A percentile compares a stretch with the other conserved stretches of the same genome.
Evolutionary conservation across 2,113 vertebrate genomes (phyloP).

Genomic region (Rhabdomys dilectus): DNA sequence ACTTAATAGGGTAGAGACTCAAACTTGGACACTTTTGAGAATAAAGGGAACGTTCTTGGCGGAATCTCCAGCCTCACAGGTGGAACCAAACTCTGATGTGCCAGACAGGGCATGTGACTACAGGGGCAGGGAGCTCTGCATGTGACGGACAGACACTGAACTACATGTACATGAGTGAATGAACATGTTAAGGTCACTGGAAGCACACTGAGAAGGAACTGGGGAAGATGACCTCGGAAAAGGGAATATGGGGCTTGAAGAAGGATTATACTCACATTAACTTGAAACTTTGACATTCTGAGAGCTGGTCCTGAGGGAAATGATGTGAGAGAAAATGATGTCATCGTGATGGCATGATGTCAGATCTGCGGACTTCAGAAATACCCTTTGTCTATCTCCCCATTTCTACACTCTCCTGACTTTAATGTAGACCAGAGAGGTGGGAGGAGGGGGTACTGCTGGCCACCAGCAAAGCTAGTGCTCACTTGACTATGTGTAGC

Average conservation of each 20-base stretch:
- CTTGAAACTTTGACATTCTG: not conserved
- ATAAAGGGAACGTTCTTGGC: not conserved
- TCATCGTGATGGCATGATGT: no score
- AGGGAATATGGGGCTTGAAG: not conserved
- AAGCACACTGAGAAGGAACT: not conserved
- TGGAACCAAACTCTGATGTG: not conserved
- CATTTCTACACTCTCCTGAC: not conserved
- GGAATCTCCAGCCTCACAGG: not conserved
- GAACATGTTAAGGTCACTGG: not conserved
- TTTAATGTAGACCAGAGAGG: not conserved
- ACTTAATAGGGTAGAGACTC: not conserved
- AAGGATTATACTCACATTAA: not conserved
- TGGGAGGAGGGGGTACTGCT: not conserved
- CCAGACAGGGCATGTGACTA: not conserved
- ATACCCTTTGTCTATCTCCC: not conserved
- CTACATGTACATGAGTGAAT: not conserved
- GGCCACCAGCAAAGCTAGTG: not conserved
- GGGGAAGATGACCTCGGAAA: not conserved
- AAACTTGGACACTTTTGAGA: not conserved
- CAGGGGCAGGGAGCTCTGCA: not conserved
- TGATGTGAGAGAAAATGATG: conserved; percentile 9
- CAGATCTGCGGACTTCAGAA: not conserved
- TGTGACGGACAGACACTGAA: not conserved
- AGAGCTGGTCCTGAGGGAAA: not conserved
- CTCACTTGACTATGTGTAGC: not conserved